Base-by-base conservation (phyloP, 2,113 vertebrate species). In the Nanorana parkeri region DNA sequence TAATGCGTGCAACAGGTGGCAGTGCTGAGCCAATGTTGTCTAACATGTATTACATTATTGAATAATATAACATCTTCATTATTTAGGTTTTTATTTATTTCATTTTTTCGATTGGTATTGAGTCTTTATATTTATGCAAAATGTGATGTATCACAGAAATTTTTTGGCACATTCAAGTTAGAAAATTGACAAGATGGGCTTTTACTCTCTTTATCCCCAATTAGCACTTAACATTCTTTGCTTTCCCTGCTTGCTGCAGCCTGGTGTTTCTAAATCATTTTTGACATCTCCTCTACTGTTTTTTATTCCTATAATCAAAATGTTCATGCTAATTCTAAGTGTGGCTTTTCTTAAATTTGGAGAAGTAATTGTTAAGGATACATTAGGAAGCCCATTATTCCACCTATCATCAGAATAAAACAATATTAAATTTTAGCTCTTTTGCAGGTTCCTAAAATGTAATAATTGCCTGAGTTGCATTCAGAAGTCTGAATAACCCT, bases 381-480 rank as follows among this genome's bases (percentile, higher is more conserved):
- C 60, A 63, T 63, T 63, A 26, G 24, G 23, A 21, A 24, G 60
- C 23, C 60, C 21, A 26, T 63, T 24, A 63, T 26, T 63, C 60
- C 23, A 15, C 24, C 60, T 1, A 60, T 2, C 21, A 23, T 11
- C 8, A 4, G 16, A 63, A 63, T 24, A 63, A 63, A 24, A 24
- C 60, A 61, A 13, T n/a, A 73, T 56, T 28, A 58, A 13, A 74
- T 19, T 36, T 58, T 73, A 55, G 47, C 24, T 58, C 54, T 23
- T 4, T 29, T 55, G 28, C 19, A 10, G 2, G n/a, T 56, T 74
- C 58, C 28, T 36, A 17, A 24, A 52, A 56, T 32, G 10, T 32
- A 58, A 58, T 73, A 32, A 73, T 73, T 23, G 26, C 26, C 21
- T 4, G 51, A 71, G 51, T 32, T 73, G 26, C 58, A 60, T 78